These are phyloP conservation scores for Nesometra sesokonis DNA, from an alignment of 35 echinoderm and acorn worm genomes.

Conservation along the genomic window DNA sequence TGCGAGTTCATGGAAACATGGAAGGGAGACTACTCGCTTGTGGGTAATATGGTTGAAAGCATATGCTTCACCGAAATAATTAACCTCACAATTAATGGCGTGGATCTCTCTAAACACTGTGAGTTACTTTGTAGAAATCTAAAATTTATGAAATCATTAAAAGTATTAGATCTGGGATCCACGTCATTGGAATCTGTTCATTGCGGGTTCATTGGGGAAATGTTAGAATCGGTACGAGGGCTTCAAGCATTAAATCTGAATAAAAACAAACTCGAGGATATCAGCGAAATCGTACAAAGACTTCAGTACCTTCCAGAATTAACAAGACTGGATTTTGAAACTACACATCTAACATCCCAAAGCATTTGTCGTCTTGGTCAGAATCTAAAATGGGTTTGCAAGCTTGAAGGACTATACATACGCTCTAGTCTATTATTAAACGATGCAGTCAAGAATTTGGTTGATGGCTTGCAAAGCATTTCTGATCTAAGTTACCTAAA, in stretches of 20 bases:
- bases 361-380: neutral
- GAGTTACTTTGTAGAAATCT: neutral
- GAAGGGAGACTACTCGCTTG: neutral
- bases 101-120: neutral
- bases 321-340: neutral
- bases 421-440: neutral
- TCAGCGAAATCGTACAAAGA: neutral
- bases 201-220: neutral
- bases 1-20: neutral
- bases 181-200: neutral
- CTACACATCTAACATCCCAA: neutral
- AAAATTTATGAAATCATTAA: neutral
- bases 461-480: neutral
- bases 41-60: neutral
- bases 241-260: neutral
- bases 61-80: neutral
- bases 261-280: neutral
- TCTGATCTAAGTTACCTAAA: neutral
- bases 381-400: neutral
- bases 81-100: neutral
- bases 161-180: neutral
- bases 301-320: neutral
- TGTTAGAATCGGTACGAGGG: neutral
- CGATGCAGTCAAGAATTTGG: neutral
- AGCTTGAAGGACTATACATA: neutral